A percentile compares a stretch with the other conserved stretches of the same genome.
These are phyloP conservation scores for Coturnix japonica DNA, from an alignment of 2,113 vertebrate species.

Conservation along the genomic window DNA sequence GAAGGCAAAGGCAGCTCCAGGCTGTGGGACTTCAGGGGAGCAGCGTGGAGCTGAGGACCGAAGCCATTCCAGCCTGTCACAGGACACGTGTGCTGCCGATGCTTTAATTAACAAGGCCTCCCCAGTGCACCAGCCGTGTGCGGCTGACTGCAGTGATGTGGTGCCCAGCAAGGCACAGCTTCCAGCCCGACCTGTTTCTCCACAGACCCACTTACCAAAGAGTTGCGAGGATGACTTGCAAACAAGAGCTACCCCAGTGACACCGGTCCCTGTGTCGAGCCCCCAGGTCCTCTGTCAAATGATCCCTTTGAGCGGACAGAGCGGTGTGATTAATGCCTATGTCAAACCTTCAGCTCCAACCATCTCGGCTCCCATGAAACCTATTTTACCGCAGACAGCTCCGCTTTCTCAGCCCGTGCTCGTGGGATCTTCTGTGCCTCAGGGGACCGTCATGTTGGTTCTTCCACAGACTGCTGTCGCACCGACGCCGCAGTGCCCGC, in stretches of 20 bases:
- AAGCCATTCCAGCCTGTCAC: constrained; percentile 20
- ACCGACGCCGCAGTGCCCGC: constrained; percentile 66
- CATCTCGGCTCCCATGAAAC: constrained; percentile 70
- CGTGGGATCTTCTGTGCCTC: constrained; percentile 85
- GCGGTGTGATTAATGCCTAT: constrained; percentile 85
- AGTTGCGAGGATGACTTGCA: constrained; percentile 68
- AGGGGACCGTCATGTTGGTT: constrained; percentile 94
- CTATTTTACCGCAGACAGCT: constrained; percentile 82
- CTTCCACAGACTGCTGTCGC: constrained; percentile 86
- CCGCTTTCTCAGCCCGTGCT: constrained; percentile 81
- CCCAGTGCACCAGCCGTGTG: constrained; percentile 26
- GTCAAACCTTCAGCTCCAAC: constrained; percentile 82
- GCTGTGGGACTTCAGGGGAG: not conserved
- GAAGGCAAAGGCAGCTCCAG: not conserved
- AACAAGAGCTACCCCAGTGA: constrained; percentile 68
- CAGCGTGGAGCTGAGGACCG: not conserved
- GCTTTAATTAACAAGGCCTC: not conserved
- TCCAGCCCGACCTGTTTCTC: not conserved
- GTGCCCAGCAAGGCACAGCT: constrained; percentile 39
- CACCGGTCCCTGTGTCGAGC: constrained; percentile 75
- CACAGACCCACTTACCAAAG: constrained; percentile 61
- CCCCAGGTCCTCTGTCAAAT: constrained; percentile 91
- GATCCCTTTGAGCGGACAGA: constrained; percentile 84
- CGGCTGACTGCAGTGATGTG: not conserved
- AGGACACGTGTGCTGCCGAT: not conserved